Conservation (phyloP, 35 echinoderm and acorn worm genomes). For the Apostichopus californicus region DNA sequence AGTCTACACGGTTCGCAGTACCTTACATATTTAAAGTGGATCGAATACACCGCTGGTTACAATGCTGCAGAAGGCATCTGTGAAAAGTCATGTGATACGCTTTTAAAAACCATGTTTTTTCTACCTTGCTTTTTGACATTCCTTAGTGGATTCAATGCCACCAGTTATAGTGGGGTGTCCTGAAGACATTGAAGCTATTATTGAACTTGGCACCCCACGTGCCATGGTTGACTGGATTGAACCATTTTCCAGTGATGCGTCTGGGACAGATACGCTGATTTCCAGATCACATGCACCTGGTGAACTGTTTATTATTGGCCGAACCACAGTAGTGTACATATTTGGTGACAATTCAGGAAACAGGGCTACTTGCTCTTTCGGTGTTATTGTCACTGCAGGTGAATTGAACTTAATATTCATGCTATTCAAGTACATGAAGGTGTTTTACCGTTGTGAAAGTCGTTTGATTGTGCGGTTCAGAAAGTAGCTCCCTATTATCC, state of each 20-base stretch:
- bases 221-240: slow-evolving; percentile 54
- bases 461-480: no score
- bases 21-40: no score
- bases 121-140: neutral
- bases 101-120: no score
- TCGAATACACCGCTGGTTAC: no score
- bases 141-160: slow-evolving; percentile 40
- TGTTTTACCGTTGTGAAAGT: no score
- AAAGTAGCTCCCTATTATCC: no score
- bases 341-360: slow-evolving; percentile 63
- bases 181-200: slow-evolving; percentile 29
- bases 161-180: slow-evolving; percentile 67
- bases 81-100: no score
- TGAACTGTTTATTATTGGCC: slow-evolving; percentile 35
- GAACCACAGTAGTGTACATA: slow-evolving; percentile 25
- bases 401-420: neutral
- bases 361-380: slow-evolving; percentile 54
- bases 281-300: slow-evolving; percentile 48
- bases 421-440: no score
- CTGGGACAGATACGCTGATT: slow-evolving; percentile 34
- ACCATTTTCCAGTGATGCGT: slow-evolving; percentile 63
- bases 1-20: no score
- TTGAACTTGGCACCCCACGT: slow-evolving; percentile 49
- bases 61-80: no score
- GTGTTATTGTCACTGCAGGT: slow-evolving; percentile 60